Evolutionary conservation across 2,797 vertebrate genomes (phyloP).

Genomic region (Danio tinwini): DNA sequence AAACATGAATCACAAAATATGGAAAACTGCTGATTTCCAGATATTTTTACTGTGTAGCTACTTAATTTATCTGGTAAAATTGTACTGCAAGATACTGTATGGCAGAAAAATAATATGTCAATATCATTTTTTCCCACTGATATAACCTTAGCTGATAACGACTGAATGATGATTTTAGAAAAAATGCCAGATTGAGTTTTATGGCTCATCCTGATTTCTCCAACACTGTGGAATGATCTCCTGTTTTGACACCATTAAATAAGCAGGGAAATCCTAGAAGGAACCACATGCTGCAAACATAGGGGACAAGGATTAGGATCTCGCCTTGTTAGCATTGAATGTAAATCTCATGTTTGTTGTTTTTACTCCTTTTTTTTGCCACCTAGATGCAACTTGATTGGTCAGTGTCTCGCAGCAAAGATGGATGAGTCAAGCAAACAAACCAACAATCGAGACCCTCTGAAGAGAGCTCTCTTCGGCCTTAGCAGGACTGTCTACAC

Average conservation of each 20-base stretch:
- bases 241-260: conserved; percentile 2
- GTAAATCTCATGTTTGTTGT: conserved; percentile 32
- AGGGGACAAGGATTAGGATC: conserved; percentile 34
- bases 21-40: no score
- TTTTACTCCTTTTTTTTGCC: conserved; percentile 44
- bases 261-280: conserved; percentile 40
- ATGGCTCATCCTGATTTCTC: not conserved
- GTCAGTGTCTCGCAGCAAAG: conserved; percentile 42
- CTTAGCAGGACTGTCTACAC: conserved; percentile 44
- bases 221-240: conserved; percentile 9
- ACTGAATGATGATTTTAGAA: no score
- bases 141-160: no score
- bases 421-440: conserved; percentile 56
- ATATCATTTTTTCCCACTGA: no score
- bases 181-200: no score
- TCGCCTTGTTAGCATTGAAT: conserved; percentile 44
- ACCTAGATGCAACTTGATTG: conserved; percentile 23
- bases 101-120: no score
- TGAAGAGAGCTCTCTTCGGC: conserved; percentile 44
- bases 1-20: no score
- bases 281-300: conserved; percentile 23
- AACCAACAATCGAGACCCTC: conserved; percentile 46
- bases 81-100: no score
- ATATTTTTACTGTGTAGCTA: no score
- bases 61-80: no score